phyloP scores from a whole-genome alignment of 2,888 invertebrate genomes.

The Rosalia funebris region DNA sequence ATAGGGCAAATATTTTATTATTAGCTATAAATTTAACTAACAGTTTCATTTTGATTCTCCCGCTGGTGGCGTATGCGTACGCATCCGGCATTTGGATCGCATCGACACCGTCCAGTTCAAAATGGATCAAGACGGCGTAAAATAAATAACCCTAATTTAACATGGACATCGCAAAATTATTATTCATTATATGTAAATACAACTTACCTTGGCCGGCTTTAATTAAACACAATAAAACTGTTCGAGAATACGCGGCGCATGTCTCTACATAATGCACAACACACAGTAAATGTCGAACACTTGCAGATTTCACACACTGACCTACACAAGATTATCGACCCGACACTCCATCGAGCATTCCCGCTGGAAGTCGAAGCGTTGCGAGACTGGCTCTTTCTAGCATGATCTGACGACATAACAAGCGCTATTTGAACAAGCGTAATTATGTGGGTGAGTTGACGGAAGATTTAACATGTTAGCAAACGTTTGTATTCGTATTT shows the following conservation, averaged over 20 bases:
- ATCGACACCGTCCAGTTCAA: background rate
- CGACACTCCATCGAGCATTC: background rate
- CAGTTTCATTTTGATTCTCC: background rate
- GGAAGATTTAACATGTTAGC: background rate
- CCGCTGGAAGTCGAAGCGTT: background rate
- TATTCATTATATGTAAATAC: background rate
- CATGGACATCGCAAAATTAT: background rate
- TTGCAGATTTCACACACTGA: constrained; percentile 7
- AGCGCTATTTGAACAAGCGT: background rate
- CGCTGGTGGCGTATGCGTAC: background rate
- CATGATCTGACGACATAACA: background rate
- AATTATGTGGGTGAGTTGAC: background rate
- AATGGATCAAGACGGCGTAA: background rate
- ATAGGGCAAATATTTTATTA: too few relatives aligned
- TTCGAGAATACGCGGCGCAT: background rate
- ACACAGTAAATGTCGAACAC: constrained; percentile 8
- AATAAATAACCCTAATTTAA: background rate
- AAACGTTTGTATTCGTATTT: background rate
- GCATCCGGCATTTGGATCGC: background rate
- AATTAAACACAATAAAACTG: constrained; percentile 7
- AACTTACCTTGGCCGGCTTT: background rate
- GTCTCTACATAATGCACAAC: constrained; percentile 17
- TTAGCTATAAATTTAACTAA: too few relatives aligned
- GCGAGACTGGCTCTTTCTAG: background rate
- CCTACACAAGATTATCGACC: constrained; percentile 15